These are phyloP conservation scores for Papilio helenus DNA, from an alignment of 1,140 invertebrate species.

Conservation along the genomic window DNA sequence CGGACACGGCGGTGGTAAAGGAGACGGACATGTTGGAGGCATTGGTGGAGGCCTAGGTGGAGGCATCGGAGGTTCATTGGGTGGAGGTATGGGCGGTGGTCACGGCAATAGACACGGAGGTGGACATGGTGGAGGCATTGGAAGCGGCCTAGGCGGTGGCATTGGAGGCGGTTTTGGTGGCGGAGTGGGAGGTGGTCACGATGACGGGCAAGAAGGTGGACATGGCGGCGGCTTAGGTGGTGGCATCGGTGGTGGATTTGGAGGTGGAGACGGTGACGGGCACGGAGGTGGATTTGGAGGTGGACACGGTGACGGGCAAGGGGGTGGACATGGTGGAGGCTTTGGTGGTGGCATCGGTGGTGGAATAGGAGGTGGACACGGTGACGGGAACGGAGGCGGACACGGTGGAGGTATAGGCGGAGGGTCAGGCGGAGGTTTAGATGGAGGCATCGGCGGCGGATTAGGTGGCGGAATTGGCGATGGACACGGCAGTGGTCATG, in stretches of 20 bases:
- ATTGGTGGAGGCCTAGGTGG: conserved; percentile 20
- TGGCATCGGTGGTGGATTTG: conserved; percentile 38
- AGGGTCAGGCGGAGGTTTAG: conserved; percentile 49
- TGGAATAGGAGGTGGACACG: conserved; percentile 41
- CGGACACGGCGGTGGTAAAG: conserved; percentile 36
- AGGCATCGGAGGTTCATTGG: conserved; percentile 36
- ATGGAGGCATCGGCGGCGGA: no score
- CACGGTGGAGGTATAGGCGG: conserved; percentile 47
- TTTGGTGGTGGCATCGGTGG: conserved; percentile 45
- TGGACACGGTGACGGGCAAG: conserved; percentile 44
- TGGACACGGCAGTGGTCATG: no score
- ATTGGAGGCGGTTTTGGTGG: background rate
- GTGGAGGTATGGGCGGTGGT: conserved; percentile 13
- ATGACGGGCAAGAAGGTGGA: conserved; percentile 41
- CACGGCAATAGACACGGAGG: conserved; percentile 42
- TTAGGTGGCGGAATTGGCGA: no score
- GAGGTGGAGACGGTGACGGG: conserved; percentile 42
- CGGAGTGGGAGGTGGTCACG: conserved; percentile 25
- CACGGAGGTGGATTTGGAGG: conserved; percentile 54
- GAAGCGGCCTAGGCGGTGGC: conserved; percentile 39
- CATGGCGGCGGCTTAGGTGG: conserved; percentile 39
- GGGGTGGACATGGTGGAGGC: conserved; percentile 47
- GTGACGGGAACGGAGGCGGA: conserved; percentile 45
- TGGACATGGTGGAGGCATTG: conserved; percentile 36
- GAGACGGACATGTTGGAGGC: background rate